These are phyloP conservation scores for Hafferia zeledoni DNA, from an alignment of 2,797 vertebrate genomes.

Conservation along the genomic window DNA sequence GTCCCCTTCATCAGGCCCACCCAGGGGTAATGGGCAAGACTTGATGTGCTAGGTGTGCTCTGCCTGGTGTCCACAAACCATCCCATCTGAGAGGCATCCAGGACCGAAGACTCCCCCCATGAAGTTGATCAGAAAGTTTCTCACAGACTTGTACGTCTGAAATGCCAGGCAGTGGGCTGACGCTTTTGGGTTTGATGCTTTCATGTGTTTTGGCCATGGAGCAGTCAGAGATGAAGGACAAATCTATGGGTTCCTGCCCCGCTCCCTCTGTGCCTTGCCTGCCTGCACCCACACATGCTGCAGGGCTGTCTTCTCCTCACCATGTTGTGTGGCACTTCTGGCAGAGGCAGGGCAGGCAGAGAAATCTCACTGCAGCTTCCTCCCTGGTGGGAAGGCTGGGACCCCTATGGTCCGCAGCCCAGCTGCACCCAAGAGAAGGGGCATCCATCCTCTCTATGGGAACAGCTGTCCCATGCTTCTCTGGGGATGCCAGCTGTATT, in stretches of 20 bases:
- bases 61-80: background rate
- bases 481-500: background rate
- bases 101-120: background rate
- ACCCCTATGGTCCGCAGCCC: background rate
- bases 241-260: background rate
- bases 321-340: background rate
- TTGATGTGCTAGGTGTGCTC: background rate
- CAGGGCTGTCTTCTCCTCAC: background rate
- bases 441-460: background rate
- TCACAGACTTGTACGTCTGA: background rate
- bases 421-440: background rate
- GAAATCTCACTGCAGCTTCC: background rate
- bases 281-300: accelerated
- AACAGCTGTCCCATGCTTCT: background rate
- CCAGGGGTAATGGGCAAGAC: background rate
- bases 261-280: background rate
- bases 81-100: background rate
- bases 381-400: background rate
- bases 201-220: background rate
- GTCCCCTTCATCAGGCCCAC: background rate
- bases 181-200: background rate
- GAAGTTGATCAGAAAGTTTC: background rate
- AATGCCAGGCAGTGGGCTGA: background rate
- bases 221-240: background rate
- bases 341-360: background rate